Conservation (phyloP, 2,113 vertebrate species). For the Colossoma macropomum region DNA sequence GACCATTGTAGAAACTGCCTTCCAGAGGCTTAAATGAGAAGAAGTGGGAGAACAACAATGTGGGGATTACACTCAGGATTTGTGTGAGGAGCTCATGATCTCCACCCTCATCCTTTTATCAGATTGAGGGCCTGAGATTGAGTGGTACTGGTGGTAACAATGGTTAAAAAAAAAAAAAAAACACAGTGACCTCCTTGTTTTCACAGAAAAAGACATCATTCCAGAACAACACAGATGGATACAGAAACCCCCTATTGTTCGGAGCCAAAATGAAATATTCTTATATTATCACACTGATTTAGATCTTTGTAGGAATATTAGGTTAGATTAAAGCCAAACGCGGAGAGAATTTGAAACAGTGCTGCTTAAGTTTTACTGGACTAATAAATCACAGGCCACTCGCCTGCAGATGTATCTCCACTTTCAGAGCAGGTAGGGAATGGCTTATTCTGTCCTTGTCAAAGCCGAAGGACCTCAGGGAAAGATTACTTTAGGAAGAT, state of each 20-base stretch:
- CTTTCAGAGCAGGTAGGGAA: constrained; percentile 34
- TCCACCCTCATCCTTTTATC: constrained; percentile 77
- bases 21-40: constrained; percentile 62
- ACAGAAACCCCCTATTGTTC: background rate
- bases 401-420: constrained; percentile 32
- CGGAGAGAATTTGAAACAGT: constrained; percentile 27
- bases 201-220: background rate
- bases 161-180: constrained; percentile 55
- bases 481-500: constrained; percentile 24
- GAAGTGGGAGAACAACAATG: constrained; percentile 76
- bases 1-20: constrained; percentile 22
- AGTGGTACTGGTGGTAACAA: constrained; percentile 55
- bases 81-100: constrained; percentile 78
- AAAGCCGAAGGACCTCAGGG: constrained; percentile 13
- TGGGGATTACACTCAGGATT: constrained; percentile 77
- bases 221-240: background rate
- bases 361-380: constrained; percentile 23
- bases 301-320: constrained; percentile 34
- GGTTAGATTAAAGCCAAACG: constrained; percentile 30
- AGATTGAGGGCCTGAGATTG: constrained; percentile 67
- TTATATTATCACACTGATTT: constrained; percentile 24
- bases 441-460: constrained; percentile 26
- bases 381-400: constrained; percentile 35
- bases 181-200: constrained; percentile 20
- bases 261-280: background rate